Evolutionary conservation across 2,797 vertebrate genomes (phyloP).

Genomic region (Poeciliopsis turneri): DNA sequence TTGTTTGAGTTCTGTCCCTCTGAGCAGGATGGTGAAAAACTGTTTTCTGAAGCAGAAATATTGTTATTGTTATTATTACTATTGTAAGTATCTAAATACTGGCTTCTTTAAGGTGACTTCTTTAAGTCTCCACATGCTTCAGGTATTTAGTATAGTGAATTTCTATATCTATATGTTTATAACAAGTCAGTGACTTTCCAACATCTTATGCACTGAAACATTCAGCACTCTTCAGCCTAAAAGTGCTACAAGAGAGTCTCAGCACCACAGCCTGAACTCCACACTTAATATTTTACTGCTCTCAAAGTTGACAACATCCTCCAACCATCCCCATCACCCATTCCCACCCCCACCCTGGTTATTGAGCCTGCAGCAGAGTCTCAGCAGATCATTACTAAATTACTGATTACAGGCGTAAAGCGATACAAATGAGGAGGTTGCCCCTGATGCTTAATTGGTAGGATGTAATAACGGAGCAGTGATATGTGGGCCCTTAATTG

Average conservation of each 20-base stretch:
- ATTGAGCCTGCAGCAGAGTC: slow-evolving; percentile 51
- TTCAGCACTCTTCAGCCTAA: neutral
- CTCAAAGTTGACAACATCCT: slow-evolving; percentile 17
- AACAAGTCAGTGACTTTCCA: slow-evolving; percentile 4
- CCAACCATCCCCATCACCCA: slow-evolving; percentile 26
- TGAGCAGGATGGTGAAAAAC: slow-evolving; percentile 41
- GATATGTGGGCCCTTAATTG: slow-evolving; percentile 77
- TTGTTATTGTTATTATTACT: neutral
- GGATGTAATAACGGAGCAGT: slow-evolving; percentile 74
- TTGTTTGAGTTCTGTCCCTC: neutral
- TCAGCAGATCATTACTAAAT: slow-evolving; percentile 69
- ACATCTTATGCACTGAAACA: neutral
- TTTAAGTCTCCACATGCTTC: slow-evolving; percentile 36
- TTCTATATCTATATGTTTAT: neutral
- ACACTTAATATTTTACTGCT: slow-evolving; percentile 7
- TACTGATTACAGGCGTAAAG: slow-evolving; percentile 72
- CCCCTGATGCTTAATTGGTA: slow-evolving; percentile 74
- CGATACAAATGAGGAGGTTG: slow-evolving; percentile 70
- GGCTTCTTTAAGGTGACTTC: neutral
- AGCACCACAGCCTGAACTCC: slow-evolving; percentile 2
- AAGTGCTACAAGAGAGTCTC: neutral
- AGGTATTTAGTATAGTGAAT: slow-evolving; percentile 7
- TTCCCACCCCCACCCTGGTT: slow-evolving; percentile 42
- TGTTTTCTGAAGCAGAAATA: slow-evolving; percentile 34
- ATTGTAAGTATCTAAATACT: neutral